These are phyloP conservation scores for Platichthys flesus DNA, from an alignment of 2,113 vertebrate species.

Conservation along the genomic window DNA sequence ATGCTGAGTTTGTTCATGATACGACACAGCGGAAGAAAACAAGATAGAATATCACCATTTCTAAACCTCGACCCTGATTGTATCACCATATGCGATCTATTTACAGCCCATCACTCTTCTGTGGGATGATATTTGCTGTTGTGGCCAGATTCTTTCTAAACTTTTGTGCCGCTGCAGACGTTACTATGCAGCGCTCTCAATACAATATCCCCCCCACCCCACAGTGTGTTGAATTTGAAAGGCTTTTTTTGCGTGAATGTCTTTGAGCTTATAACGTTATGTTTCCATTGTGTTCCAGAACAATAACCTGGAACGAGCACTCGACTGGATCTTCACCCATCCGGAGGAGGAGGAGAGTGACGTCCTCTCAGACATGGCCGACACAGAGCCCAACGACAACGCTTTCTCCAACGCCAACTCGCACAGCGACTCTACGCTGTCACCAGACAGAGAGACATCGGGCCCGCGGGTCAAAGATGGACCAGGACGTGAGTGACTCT, in stretches of 20 bases:
- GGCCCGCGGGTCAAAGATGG: conserved; percentile 94
- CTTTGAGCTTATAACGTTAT: background rate
- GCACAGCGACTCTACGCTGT: conserved; percentile 87
- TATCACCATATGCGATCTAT: background rate
- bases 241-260: background rate
- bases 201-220: no score
- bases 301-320: conserved; percentile 92
- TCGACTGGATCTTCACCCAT: conserved; percentile 98
- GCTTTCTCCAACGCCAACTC: conserved; percentile 86
- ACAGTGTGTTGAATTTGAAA: no score
- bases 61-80: background rate
- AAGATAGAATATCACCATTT: background rate
- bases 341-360: conserved; percentile 89
- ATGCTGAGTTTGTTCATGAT: background rate
- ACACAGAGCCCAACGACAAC: conserved; percentile 88
- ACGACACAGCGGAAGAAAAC: background rate
- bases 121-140: background rate
- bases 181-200: no score
- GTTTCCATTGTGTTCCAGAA: conserved; percentile 82
- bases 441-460: conserved; percentile 85
- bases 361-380: conserved; percentile 81
- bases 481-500: conserved; percentile 92
- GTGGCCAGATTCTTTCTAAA: background rate
- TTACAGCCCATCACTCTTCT: background rate
- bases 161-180: background rate